phyloP scores from a whole-genome alignment of 1,140 invertebrate genomes.

The Hyles vespertilio region DNA sequence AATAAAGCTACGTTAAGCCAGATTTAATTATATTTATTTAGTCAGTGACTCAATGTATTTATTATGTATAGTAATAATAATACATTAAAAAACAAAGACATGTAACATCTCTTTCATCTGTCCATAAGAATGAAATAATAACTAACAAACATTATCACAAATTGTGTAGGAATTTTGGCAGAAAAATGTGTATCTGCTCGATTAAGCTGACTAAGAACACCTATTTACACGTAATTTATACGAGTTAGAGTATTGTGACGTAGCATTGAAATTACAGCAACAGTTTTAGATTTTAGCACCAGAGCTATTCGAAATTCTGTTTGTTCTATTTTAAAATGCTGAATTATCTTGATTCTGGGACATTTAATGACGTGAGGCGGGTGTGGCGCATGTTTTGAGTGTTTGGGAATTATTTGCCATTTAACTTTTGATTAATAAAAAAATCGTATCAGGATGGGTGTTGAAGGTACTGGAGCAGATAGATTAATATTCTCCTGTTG shows the following conservation, averaged over 20 bases:
- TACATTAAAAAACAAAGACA: too few species aligned
- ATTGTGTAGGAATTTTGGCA: constrained; percentile 8
- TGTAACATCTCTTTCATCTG: too few species aligned
- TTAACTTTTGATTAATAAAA: background rate
- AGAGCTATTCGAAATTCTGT: constrained; percentile 5
- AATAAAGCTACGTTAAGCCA: too few species aligned
- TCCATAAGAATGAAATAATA: background rate
- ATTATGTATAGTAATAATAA: too few species aligned
- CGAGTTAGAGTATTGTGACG: constrained; percentile 8
- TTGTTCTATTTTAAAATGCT: constrained; percentile 12
- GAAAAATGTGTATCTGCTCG: constrained; percentile 4
- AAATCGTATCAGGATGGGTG: too few species aligned
- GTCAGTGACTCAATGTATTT: too few species aligned
- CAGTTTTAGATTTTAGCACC: constrained; percentile 14
- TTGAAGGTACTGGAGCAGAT: too few species aligned
- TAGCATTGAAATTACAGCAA: constrained; percentile 8
- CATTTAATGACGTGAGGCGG: constrained; percentile 3
- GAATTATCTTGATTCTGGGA: constrained; percentile 1
- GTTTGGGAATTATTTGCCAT: background rate
- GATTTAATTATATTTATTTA: too few species aligned
- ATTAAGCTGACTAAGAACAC: constrained; percentile 5
- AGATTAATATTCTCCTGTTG: too few species aligned
- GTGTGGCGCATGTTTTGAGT: background rate
- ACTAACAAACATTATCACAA: constrained; percentile 7
- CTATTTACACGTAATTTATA: constrained; percentile 10